These are phyloP conservation scores for Zaprionus africanus DNA, from an alignment of 1,140 invertebrate genomes.

Conservation along the genomic window DNA sequence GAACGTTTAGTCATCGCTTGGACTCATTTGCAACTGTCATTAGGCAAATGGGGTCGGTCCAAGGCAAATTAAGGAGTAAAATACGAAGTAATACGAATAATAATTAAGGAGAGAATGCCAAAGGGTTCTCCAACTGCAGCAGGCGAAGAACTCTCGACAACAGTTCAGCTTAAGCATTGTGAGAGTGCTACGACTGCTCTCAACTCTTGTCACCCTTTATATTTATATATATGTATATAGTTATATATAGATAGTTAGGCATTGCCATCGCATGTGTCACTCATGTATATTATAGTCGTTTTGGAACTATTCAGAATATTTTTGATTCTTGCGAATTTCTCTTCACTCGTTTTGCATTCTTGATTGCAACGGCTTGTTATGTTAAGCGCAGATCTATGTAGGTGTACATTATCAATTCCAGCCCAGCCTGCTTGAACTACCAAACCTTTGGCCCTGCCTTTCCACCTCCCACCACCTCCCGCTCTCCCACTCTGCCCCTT, in stretches of 20 bases:
- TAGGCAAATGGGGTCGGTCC: background rate
- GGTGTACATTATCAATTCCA: background rate
- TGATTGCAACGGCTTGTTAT: constrained; percentile 18
- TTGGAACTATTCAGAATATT: no score
- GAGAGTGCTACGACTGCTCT: background rate
- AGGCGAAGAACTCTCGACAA: no score
- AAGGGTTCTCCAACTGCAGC: background rate
- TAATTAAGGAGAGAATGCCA: background rate
- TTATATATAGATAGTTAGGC: no score
- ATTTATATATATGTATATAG: no score
- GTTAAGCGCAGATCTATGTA: background rate
- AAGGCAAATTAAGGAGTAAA: background rate
- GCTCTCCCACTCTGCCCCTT: background rate
- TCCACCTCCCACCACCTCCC: background rate
- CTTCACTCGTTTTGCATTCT: constrained; percentile 12
- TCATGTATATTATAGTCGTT: no score
- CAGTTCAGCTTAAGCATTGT: no score
- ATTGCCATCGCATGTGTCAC: no score
- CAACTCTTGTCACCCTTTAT: background rate
- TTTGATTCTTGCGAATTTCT: background rate
- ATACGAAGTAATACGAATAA: background rate
- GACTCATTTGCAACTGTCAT: background rate
- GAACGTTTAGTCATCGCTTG: constrained; percentile 1
- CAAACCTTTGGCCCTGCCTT: background rate
- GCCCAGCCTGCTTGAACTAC: background rate